These are phyloP conservation scores for Theretra japonica DNA, from an alignment of 2,888 invertebrate species.

Conservation along the genomic window DNA sequence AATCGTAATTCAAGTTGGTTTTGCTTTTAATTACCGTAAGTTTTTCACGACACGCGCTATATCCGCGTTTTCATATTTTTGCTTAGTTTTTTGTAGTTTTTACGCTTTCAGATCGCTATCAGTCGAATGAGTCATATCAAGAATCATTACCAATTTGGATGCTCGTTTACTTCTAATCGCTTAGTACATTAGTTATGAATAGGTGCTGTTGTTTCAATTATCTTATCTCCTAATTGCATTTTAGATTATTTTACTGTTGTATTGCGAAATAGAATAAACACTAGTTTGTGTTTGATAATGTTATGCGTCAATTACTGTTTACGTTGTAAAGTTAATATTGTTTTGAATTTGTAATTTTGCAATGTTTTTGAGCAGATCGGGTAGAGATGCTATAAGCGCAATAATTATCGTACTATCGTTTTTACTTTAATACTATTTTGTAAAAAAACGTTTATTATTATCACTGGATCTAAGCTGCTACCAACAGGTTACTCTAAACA, in stretches of 20 bases:
- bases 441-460: too few relatives aligned
- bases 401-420: too few relatives aligned
- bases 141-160: background rate
- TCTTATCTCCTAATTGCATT: slow-evolving; percentile 2
- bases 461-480: too few relatives aligned
- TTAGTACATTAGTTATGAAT: slow-evolving; percentile 16
- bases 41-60: slow-evolving; percentile 32
- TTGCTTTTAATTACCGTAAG: slow-evolving; percentile 19
- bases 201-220: background rate
- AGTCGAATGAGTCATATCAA: slow-evolving; percentile 9
- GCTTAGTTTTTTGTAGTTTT: slow-evolving; percentile 27
- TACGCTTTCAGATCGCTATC: slow-evolving; percentile 26
- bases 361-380: too few relatives aligned
- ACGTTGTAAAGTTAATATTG: too few relatives aligned
- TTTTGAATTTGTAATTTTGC: too few relatives aligned
- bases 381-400: too few relatives aligned
- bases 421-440: too few relatives aligned
- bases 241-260: background rate
- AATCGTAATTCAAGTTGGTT: background rate
- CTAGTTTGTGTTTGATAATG: background rate
- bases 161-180: background rate
- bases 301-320: too few relatives aligned
- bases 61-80: slow-evolving; percentile 41
- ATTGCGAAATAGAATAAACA: background rate
- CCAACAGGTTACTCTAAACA: too few relatives aligned